A percentile compares a stretch with the other conserved stretches of the same genome.
phyloP scores from a whole-genome alignment of 2,888 invertebrate species.

The Drosophila paramelanica region DNA sequence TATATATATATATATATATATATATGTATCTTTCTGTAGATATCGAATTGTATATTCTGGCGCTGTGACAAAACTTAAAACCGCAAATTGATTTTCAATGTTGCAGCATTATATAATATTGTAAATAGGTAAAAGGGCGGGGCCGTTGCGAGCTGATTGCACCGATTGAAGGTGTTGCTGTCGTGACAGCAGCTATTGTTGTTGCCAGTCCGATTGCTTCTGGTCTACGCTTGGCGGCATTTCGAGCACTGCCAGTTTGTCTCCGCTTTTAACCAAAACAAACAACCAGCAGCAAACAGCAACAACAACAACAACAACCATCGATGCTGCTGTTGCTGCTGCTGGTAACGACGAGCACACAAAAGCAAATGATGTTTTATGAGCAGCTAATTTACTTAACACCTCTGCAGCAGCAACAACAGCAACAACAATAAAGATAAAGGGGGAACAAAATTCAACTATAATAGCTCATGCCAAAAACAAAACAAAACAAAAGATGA shows the following conservation, averaged over 20 bases:
- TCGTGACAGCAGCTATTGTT: constrained; percentile 20
- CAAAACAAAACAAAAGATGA: constrained; percentile 44
- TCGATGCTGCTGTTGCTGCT: constrained; percentile 39
- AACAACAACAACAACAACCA: constrained; percentile 49
- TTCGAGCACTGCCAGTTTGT: constrained; percentile 72
- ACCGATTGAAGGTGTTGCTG: constrained; percentile 52
- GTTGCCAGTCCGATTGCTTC: constrained; percentile 28
- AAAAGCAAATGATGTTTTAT: constrained; percentile 79
- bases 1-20: not conserved
- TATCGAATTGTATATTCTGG: constrained; percentile 32
- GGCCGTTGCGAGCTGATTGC: constrained; percentile 24
- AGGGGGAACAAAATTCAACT: constrained; percentile 46
- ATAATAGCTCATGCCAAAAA: constrained; percentile 61
- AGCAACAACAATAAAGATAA: constrained; percentile 44
- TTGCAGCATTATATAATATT: constrained; percentile 63
- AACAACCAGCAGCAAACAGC: constrained; percentile 49
- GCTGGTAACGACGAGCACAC: constrained; percentile 59
- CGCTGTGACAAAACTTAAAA: constrained; percentile 62
- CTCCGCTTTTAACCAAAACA: constrained; percentile 68
- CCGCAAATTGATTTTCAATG: constrained; percentile 79
- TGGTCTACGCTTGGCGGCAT: constrained; percentile 48
- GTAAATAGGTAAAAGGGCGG: constrained; percentile 28
- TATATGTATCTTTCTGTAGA: not conserved
- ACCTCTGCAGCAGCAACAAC: constrained; percentile 64
- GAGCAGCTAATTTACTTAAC: constrained; percentile 82